Evolutionary conservation across 2,888 invertebrate genomes (phyloP), one percentile per base, ranked within the genome.

Genomic region (Platycheirus rosarum): DNA sequence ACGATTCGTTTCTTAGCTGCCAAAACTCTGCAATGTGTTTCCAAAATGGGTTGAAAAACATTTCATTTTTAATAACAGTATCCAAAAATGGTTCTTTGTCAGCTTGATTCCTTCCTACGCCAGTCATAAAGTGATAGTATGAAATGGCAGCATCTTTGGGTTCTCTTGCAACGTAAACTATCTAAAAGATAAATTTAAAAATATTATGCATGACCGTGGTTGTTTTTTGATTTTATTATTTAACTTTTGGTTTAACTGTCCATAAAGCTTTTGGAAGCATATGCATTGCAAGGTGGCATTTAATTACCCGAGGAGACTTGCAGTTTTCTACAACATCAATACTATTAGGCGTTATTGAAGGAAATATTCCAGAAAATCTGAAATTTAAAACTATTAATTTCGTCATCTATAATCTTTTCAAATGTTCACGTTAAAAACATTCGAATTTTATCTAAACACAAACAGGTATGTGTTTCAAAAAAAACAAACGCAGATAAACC

Each of bases 141-240:
- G 96, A 97, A 0, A 96, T 94, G 0, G 93, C 93, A 0, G 95
- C 94, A 88, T 97, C 97, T 88, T 95, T 94, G 0, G 96, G 96
- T 89, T 97, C 96, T 80, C 97, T 92, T 0, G 95, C 95, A 0
- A 96, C 93, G 86, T 96, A 97, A 42, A 97, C 92, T 26, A 96
- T 91, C 92, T 94, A 53, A 0, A 76, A 42, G 40, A 63, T 3
- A 42, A 11, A n/a, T 63, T 1, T 2, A 48, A 11, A 42, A 40
- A 53, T 32, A 20, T 7, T 40, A 13, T 8, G 18, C 29, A 13
- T 1, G 7, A 40, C n/a, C n/a, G n/a, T n/a, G n/a, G 8, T 2
- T 40, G 13, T 0, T 5, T n/a, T 13, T 13, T 40, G 4, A 2
- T n/a, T n/a, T 3, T 6, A 7, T 5, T 48, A 48, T 60, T 40